phyloP scores from a whole-genome alignment of 2,113 vertebrate species.

The Nesospiza acunhae region DNA sequence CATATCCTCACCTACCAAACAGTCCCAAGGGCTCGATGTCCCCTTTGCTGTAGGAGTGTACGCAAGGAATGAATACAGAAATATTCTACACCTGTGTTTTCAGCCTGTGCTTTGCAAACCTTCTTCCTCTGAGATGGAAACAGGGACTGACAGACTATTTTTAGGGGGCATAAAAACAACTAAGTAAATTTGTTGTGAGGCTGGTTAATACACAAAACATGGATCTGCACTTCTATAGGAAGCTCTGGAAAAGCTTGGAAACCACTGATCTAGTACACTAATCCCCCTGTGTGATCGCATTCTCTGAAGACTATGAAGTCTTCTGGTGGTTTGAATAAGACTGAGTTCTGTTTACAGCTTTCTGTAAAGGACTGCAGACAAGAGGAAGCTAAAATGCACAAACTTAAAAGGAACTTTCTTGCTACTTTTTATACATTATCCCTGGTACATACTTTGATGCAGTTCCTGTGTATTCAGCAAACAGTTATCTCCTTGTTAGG shows the following conservation, averaged over 20 bases:
- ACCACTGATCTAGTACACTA: background rate
- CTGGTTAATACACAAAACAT: background rate
- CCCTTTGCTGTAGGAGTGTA: rapidly evolving
- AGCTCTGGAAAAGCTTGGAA: background rate
- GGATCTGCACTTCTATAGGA: background rate
- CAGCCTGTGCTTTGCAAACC: background rate
- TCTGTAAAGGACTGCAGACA: background rate
- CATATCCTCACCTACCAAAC: background rate
- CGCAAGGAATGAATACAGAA: background rate
- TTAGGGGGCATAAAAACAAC: background rate
- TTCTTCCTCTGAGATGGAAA: background rate
- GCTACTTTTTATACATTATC: background rate
- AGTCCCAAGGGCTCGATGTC: background rate
- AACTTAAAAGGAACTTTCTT: background rate
- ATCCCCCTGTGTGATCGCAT: background rate
- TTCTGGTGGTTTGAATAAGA: background rate
- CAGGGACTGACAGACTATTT: background rate
- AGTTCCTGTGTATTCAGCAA: background rate
- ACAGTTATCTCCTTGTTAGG: constrained; percentile 26
- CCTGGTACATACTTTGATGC: background rate
- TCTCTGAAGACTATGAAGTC: background rate
- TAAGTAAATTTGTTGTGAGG: background rate
- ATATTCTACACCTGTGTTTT: background rate
- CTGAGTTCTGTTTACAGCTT: background rate
- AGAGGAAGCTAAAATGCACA: background rate